Percentiles rank a stretch among this genome's conserved stretches.
These are phyloP conservation scores for Chionis minor DNA, from an alignment of 2,113 vertebrate species.

Conservation along the genomic window DNA sequence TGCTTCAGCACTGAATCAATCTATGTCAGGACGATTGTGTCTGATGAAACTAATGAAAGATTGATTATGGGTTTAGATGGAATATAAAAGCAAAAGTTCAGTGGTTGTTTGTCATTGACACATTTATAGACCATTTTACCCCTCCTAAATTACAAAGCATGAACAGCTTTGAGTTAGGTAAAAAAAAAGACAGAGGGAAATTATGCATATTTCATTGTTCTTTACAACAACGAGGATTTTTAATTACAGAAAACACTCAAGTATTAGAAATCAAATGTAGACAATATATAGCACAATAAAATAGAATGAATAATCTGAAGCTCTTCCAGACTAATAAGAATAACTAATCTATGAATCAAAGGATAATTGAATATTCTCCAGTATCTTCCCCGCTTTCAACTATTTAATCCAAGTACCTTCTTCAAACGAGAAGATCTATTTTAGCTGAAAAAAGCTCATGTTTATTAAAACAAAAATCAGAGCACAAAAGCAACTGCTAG, in stretches of 20 bases:
- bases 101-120: neutral
- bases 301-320: neutral
- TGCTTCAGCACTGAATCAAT: neutral
- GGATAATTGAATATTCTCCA: neutral
- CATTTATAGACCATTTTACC: neutral
- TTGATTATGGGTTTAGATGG: neutral
- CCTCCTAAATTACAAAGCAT: neutral
- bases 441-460: neutral
- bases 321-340: constrained; percentile 24
- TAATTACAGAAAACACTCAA: neutral
- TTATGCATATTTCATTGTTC: neutral
- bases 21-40: neutral
- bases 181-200: neutral
- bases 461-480: constrained; percentile 38
- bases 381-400: neutral
- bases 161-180: neutral
- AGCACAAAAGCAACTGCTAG: neutral
- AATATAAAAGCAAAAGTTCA: neutral
- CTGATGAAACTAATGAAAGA: neutral
- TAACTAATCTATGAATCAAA: constrained; percentile 19
- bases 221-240: neutral
- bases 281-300: neutral
- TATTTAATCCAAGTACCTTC: constrained; percentile 13
- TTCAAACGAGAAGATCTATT: constrained; percentile 18
- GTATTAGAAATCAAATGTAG: neutral